Conservation (phyloP, 2,113 vertebrate species). For the Seriola quinqueradiata region DNA sequence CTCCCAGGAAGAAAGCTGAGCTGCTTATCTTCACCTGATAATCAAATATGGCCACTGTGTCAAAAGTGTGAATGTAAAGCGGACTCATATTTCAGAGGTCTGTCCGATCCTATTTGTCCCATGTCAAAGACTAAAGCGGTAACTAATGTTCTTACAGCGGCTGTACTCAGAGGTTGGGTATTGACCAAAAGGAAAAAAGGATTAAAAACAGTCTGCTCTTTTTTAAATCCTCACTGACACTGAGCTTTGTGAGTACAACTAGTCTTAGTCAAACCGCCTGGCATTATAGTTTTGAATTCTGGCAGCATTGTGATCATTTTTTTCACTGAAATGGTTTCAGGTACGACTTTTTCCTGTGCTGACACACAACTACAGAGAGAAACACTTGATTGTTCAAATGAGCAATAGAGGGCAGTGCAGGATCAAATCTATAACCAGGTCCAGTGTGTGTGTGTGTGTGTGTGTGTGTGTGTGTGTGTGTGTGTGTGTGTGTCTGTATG, state of each 20-base stretch:
- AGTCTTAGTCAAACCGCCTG: neutral
- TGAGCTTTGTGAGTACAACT: neutral
- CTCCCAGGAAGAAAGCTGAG: neutral
- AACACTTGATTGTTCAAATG: neutral
- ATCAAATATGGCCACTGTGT: neutral
- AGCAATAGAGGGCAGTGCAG: constrained; percentile 70
- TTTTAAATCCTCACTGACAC: constrained; percentile 9
- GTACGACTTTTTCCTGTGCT: neutral
- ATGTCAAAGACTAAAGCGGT: constrained; percentile 19
- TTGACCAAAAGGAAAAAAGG: constrained; percentile 1
- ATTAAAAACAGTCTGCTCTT: constrained; percentile 5
- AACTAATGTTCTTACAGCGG: constrained; percentile 17
- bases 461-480: neutral
- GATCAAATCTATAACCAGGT: constrained; percentile 29
- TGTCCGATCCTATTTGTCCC: neutral
- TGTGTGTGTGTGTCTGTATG: neutral
- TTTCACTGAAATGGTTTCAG: neutral
- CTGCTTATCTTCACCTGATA: neutral
- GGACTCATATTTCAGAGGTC: neutral
- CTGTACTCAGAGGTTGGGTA: neutral
- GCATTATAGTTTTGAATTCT: neutral
- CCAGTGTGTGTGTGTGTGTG: neutral
- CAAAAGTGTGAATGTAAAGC: neutral
- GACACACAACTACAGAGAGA: neutral
- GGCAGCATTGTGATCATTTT: neutral